These are phyloP conservation scores for Volucella inanis DNA, from an alignment of 2,888 invertebrate genomes.

Conservation along the genomic window DNA sequence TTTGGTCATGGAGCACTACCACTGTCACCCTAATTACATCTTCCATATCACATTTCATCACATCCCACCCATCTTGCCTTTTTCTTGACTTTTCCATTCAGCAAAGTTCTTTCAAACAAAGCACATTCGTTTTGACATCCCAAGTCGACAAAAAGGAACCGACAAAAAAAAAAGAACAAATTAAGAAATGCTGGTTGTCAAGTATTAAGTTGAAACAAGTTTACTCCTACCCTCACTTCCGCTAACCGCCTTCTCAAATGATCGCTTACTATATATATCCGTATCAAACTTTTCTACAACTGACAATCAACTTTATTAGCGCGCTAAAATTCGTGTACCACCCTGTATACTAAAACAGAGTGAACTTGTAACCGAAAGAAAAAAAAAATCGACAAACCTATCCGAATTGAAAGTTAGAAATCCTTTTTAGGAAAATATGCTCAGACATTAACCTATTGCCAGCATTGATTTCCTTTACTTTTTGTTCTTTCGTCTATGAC, in stretches of 20 bases:
- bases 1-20: slow-evolving; percentile 1
- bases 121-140: slow-evolving; percentile 24
- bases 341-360: not conserved
- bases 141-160: not conserved
- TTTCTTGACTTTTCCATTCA: slow-evolving; percentile 1
- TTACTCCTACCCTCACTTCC: slow-evolving; percentile 60
- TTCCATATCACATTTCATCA: slow-evolving; percentile 29
- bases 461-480: slow-evolving; percentile 68
- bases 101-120: slow-evolving; percentile 10
- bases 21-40: slow-evolving; percentile 36
- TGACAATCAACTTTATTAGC: slow-evolving; percentile 39
- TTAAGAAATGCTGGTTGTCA: slow-evolving; percentile 54
- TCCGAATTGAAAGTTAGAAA: slow-evolving; percentile 62
- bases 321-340: slow-evolving; percentile 11
- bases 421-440: slow-evolving; percentile 68
- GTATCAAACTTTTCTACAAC: slow-evolving; percentile 51
- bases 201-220: slow-evolving; percentile 56
- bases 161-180: slow-evolving; percentile 24
- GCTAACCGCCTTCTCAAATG: too few relatives aligned
- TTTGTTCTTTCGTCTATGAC: slow-evolving; percentile 36
- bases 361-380: slow-evolving; percentile 21
- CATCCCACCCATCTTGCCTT: not conserved
- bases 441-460: slow-evolving; percentile 72
- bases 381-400: slow-evolving; percentile 21
- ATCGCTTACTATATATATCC: slow-evolving; percentile 41